Base-by-base conservation (phyloP, 1,140 invertebrate genomes). In the Zophobas morio region DNA sequence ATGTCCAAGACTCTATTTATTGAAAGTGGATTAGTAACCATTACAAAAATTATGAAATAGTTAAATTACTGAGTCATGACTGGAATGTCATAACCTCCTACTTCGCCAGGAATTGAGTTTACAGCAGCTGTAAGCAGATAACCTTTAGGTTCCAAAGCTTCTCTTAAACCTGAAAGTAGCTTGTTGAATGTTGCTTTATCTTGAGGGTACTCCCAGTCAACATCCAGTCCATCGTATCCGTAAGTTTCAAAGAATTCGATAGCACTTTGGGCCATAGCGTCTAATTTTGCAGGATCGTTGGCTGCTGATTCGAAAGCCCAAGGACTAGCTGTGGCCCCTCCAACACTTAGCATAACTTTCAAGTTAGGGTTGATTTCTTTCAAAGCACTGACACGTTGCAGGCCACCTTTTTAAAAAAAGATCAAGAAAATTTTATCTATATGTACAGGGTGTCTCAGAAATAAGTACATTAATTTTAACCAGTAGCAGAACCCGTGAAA, bases 121-220 rank as follows among this genome's bases (percentile, higher is more conserved):
- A 96, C 95, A 0, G 95, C 95, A 0, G 95, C 89, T 1, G 94
- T 94, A 1, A 97, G 85, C 0, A 96, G 85, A 2, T 94, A 84
- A 34, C 93, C 93, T 81, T 88, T 91, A 0, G 91, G 92, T 81
- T 88, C 90, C 70, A 97, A 94, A 4, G 90, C 91, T n/a, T 88
- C 89, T 42, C 91, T 92, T 0, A 97, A 83, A 40, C 8, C 51
- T 4, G 51, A 37, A 36, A 54, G 47, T 0, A 74, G 20, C n/a
- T 37, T 54, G 2, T 32, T 3, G 60, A n/a, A 88, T 51, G 74
- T 33, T 85, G 75, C 3, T 35, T 84, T 85, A 1, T 89, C 75
- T 49, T 92, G 92, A 0, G 93, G 94, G 81, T 94, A 94, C 74
- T 95, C 93, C 94, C 94, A 95, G 82, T 95, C 94, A 20, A 95